Percentiles rank a stretch among this genome's conserved stretches.
Evolutionary conservation across 2,113 vertebrate species (phyloP).

Genomic region (Holacanthus passer): DNA sequence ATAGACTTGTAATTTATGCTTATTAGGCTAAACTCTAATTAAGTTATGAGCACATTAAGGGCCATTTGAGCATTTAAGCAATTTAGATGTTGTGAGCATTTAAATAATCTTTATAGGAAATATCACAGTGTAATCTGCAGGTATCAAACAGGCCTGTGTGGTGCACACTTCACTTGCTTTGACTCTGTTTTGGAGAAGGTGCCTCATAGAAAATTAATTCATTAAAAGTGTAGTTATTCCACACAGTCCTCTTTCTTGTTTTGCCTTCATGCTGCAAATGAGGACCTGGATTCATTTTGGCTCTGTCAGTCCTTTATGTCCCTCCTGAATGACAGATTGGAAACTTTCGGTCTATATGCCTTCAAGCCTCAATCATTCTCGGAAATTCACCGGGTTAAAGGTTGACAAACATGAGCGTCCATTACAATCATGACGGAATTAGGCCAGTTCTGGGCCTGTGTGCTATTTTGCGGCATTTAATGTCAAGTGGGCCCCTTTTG

Average conservation of each 20-base stretch:
- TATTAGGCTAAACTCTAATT: slow-evolving; percentile 28
- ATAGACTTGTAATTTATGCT: slow-evolving; percentile 16
- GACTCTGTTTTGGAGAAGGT: not conserved
- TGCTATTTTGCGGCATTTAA: slow-evolving; percentile 66
- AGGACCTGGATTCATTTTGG: slow-evolving; percentile 5
- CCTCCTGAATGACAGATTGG: slow-evolving; percentile 46
- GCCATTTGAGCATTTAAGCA: not conserved
- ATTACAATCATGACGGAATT: slow-evolving; percentile 65
- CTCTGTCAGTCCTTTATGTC: slow-evolving; percentile 10
- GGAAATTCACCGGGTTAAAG: slow-evolving; percentile 72
- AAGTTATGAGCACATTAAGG: slow-evolving; percentile 8
- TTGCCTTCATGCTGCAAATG: not conserved
- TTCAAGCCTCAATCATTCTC: slow-evolving; percentile 55
- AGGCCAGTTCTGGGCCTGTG: slow-evolving; percentile 61
- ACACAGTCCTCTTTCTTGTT: not conserved
- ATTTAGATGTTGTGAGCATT: not conserved
- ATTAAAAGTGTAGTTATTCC: not conserved
- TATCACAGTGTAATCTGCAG: not conserved
- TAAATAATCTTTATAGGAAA: not conserved
- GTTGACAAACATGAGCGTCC: slow-evolving; percentile 71
- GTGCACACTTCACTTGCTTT: not conserved
- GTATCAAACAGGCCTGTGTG: slow-evolving; percentile 1
- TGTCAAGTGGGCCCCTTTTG: slow-evolving; percentile 67
- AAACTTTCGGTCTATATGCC: slow-evolving; percentile 58
- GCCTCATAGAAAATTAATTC: slow-evolving; percentile 16